These are phyloP conservation scores for Sitobion miscanthi DNA, from an alignment of 1,140 invertebrate species.

Conservation along the genomic window DNA sequence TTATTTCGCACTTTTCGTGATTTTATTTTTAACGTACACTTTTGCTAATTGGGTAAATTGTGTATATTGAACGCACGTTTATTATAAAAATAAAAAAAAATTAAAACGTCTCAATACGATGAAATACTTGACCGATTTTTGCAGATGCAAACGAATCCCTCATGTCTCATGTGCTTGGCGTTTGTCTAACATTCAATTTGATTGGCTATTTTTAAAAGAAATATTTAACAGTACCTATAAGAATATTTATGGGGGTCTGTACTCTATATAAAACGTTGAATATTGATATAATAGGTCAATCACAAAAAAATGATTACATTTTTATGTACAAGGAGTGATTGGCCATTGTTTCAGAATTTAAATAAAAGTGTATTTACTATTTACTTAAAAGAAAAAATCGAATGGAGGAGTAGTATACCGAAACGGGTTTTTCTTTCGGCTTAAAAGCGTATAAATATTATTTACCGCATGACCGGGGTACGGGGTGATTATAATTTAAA, in stretches of 20 bases:
- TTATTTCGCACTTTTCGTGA: not conserved
- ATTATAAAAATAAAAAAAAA: not conserved
- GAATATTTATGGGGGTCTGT: not conserved
- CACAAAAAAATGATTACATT: constrained; percentile 11
- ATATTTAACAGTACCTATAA: not conserved
- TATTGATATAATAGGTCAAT: constrained; percentile 5
- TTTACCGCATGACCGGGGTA: not conserved
- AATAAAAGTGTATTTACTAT: not conserved
- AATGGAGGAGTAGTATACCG: not conserved
- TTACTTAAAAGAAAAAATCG: not conserved
- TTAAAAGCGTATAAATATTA: not conserved
- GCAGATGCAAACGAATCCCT: not conserved
- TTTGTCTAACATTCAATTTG: not conserved
- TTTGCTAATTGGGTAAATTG: not conserved
- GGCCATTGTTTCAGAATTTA: not conserved
- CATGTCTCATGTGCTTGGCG: not conserved
- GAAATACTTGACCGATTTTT: not conserved
- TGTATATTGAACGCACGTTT: not conserved
- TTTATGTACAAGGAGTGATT: not conserved
- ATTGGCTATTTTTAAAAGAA: constrained; percentile 1
- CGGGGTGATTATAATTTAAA: not conserved
- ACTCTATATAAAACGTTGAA: not conserved
- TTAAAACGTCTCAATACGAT: not conserved
- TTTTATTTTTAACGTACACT: not conserved
- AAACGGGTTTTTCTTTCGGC: not conserved